A percentile compares a stretch with the other conserved stretches of the same genome.
These are phyloP conservation scores for Philopotamus ludificatus DNA, from an alignment of 1,140 invertebrate genomes.

Conservation along the genomic window DNA sequence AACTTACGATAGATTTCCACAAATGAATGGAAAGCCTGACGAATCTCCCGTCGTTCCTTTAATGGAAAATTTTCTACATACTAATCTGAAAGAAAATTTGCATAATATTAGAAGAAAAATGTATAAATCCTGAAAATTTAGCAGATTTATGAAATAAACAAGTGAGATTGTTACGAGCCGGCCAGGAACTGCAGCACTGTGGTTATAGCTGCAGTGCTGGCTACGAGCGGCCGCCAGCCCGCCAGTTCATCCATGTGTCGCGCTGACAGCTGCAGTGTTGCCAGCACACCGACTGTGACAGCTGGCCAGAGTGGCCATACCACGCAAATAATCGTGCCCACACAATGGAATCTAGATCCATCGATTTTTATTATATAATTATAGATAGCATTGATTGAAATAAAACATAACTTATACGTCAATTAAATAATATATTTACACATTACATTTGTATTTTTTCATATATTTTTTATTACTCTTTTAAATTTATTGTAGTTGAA, in stretches of 20 bases:
- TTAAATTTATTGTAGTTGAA: too few species aligned
- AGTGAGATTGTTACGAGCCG: constrained; percentile 60
- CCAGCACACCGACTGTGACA: constrained; percentile 5
- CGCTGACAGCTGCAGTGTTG: background rate
- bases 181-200: constrained; percentile 70
- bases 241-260: background rate
- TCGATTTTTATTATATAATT: too few species aligned
- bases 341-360: too few species aligned
- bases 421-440: too few species aligned
- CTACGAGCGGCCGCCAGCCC: constrained; percentile 36
- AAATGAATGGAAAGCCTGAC: constrained; percentile 72
- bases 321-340: background rate
- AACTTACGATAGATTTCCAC: constrained; percentile 74
- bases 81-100: constrained; percentile 59
- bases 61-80: constrained; percentile 65
- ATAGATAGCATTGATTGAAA: too few species aligned
- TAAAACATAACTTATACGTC: too few species aligned
- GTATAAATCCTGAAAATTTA: constrained; percentile 27
- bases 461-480: too few species aligned
- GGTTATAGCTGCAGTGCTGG: constrained; percentile 63
- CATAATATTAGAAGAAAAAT: constrained; percentile 1
- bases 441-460: too few species aligned
- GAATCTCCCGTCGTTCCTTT: constrained; percentile 68
- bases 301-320: too few species aligned
- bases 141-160: background rate